phyloP scores from a whole-genome alignment of 2,113 vertebrate species.

The Chamaetylas fuelleborni region DNA sequence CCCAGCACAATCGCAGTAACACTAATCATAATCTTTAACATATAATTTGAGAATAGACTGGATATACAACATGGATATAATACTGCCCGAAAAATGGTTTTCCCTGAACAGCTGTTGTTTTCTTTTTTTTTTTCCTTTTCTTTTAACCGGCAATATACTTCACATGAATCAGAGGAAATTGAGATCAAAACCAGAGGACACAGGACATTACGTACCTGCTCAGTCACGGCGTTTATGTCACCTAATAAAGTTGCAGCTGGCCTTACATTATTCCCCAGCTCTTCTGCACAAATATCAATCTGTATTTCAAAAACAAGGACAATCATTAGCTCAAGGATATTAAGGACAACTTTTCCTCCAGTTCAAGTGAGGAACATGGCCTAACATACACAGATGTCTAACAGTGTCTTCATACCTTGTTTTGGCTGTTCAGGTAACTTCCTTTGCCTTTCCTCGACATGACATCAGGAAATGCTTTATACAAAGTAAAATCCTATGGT shows the following conservation, averaged over 20 bases:
- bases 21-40: neutral
- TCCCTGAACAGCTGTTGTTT: fast-evolving
- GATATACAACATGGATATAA: neutral
- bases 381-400: neutral
- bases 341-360: neutral
- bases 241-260: constrained; percentile 86
- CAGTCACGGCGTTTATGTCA: constrained; percentile 82
- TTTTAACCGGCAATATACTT: neutral
- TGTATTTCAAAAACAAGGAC: constrained; percentile 49
- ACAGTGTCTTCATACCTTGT: neutral
- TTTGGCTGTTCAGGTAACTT: neutral
- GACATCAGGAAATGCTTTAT: neutral
- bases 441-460: neutral
- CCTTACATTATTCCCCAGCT: constrained; percentile 93
- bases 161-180: neutral
- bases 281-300: constrained; percentile 95
- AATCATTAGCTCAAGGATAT: neutral
- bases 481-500: neutral
- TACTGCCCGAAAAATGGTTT: neutral
- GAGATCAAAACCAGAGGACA: neutral
- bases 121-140: neutral
- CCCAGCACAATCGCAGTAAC: neutral
- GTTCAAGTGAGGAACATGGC: neutral
- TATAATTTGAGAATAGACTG: neutral
- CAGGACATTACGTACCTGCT: constrained; percentile 74